Evolutionary conservation across 1,140 invertebrate species (phyloP), one percentile per base, ranked within the genome.

Genomic region (Heliconius himera): DNA sequence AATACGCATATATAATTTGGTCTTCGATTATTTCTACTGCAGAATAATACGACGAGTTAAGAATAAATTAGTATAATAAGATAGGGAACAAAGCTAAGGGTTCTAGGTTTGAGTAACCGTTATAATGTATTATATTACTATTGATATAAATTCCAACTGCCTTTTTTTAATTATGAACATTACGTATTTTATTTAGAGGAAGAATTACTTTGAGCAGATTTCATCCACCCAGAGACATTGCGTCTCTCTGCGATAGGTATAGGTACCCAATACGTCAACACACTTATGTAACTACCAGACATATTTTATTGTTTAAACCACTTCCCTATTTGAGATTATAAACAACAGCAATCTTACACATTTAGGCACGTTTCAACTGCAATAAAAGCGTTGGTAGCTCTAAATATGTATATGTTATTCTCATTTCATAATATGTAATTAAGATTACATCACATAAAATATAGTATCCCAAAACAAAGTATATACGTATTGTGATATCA

Each of bases 1-100:
- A 93, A 90, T 92, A 93, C 89, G 93, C 91, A 94, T 94, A 92
- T 93, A 93, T 94, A 94, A 94, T 94, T 94, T 91, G 88, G 86
- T 92, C 85, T 93, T 93, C 93, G 93, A 94, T 93, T 93, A 92
- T 93, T 91, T 91, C 90, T 83, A 91, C 88, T 84, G 84, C 82
- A 85, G 87, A 89, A 90, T 90, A 86, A 88, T 84, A 85, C 84
- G 87, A 81, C 78, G 88, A 92, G 90, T 88, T 90, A 92, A 85
- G 93, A 94, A 94, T 94, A 94, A 94, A 94, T 94, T 93, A 93
- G 89, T 93, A 91, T 93, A 88, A 84, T 91, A 29, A 66, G 93
- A 91, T 94, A 90, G 90, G 90, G 91, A 93, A 94, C 92, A 92
- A 93, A 92, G 90, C 89, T 87, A 72, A 38, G 70, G 85, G 84